Conservation (phyloP, 2,113 vertebrate genomes). For the Caracal caracal region DNA sequence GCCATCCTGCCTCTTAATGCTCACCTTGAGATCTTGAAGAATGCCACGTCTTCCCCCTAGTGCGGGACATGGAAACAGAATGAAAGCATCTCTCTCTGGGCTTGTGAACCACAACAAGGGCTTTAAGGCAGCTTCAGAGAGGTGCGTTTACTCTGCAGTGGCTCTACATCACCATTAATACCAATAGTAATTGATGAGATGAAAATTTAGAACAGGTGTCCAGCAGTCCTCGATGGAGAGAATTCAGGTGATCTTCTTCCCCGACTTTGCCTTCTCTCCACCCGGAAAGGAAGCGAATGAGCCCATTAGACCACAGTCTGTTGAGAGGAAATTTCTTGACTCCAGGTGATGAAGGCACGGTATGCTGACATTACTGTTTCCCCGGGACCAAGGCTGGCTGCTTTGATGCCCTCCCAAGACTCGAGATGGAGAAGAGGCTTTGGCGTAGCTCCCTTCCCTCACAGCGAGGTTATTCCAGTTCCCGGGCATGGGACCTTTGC, state of each 20-base stretch:
- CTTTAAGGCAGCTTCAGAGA: slow-evolving; percentile 17
- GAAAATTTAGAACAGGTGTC: slow-evolving; percentile 32
- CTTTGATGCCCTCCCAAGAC: neutral
- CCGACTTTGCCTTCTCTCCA: neutral
- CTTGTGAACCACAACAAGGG: slow-evolving; percentile 13
- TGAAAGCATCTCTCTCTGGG: neutral
- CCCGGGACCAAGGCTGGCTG: neutral
- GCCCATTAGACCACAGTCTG: neutral
- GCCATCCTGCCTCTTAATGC: neutral
- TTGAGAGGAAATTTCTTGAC: neutral
- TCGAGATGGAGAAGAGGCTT: neutral
- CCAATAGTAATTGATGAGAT: slow-evolving; percentile 49
- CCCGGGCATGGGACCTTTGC: neutral
- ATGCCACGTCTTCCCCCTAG: neutral
- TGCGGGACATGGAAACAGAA: neutral
- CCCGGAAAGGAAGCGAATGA: neutral
- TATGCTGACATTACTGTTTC: neutral
- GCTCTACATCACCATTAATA: neutral
- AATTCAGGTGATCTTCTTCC: neutral
- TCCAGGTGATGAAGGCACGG: neutral
- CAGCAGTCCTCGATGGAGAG: slow-evolving; percentile 8
- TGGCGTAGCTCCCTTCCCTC: neutral
- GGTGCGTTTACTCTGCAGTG: neutral
- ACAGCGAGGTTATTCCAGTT: neutral
- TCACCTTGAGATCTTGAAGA: neutral